phyloP scores from a whole-genome alignment of 2,888 invertebrate genomes.

The Pandemis cinnamomeana region DNA sequence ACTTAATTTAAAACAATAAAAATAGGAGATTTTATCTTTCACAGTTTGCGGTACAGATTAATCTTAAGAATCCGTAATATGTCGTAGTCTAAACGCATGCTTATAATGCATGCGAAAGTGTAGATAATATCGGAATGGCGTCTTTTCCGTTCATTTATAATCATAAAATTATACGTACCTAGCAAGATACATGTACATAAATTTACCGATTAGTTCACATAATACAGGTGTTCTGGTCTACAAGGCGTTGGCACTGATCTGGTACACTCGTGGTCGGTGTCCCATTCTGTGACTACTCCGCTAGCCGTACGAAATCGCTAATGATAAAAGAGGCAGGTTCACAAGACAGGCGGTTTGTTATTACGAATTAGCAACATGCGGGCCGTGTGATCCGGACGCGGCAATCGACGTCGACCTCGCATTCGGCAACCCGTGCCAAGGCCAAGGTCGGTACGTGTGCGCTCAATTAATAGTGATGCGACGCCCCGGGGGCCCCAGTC shows the following conservation, averaged over 20 bases:
- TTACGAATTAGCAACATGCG: constrained; percentile 50
- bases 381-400: constrained; percentile 80
- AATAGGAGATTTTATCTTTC: too few relatives aligned
- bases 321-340: constrained; percentile 12
- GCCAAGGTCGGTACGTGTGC: constrained; percentile 76
- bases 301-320: not conserved
- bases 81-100: too few relatives aligned
- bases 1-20: too few relatives aligned
- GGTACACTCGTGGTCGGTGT: not conserved
- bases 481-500: constrained; percentile 56
- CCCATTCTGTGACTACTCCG: not conserved
- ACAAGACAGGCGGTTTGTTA: constrained; percentile 14
- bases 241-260: not conserved
- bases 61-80: too few relatives aligned
- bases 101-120: too few relatives aligned
- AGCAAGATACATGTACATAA: too few relatives aligned
- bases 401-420: constrained; percentile 77
- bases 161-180: too few relatives aligned
- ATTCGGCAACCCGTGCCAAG: constrained; percentile 82
- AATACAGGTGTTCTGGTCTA: not conserved
- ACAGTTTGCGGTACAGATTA: too few relatives aligned
- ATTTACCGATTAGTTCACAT: too few relatives aligned
- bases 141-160: too few relatives aligned
- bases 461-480: constrained; percentile 72
- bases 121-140: too few relatives aligned